Conservation (phyloP, 2,113 vertebrate species). For the Mesocricetus auratus region DNA sequence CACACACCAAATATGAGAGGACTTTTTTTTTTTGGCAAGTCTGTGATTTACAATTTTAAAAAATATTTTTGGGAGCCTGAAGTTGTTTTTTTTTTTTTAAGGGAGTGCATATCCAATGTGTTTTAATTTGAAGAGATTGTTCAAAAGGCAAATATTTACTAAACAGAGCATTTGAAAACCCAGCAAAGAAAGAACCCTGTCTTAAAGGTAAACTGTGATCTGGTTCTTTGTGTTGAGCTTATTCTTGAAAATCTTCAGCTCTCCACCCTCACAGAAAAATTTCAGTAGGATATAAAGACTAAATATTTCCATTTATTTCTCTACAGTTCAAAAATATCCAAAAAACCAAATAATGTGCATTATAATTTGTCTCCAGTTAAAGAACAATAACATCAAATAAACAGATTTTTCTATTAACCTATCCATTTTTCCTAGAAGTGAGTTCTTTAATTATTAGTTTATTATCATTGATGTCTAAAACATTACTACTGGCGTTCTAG, state of each 20-base stretch:
- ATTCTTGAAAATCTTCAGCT: slow-evolving; percentile 64
- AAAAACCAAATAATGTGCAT: neutral
- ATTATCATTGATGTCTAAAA: slow-evolving; percentile 36
- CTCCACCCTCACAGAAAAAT: slow-evolving; percentile 33
- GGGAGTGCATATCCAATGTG: slow-evolving; percentile 23
- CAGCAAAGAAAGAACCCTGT: slow-evolving; percentile 62
- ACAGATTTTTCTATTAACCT: slow-evolving; percentile 24
- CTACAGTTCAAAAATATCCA: slow-evolving; percentile 25
- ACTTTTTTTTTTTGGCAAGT: slow-evolving; percentile 1
- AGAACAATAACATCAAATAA: slow-evolving; percentile 54
- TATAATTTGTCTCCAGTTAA: slow-evolving; percentile 43
- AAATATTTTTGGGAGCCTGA: slow-evolving; percentile 26
- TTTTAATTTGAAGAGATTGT: slow-evolving; percentile 68
- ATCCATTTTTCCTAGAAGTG: slow-evolving; percentile 10
- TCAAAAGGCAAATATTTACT: slow-evolving; percentile 62
- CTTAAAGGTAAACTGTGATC: slow-evolving; percentile 65
- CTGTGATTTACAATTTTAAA: slow-evolving; percentile 63
- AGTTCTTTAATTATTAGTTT: slow-evolving; percentile 39
- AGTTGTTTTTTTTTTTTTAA: neutral
- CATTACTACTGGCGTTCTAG: neutral
- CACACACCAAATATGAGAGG: slow-evolving; percentile 30
- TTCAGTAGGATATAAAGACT: neutral
- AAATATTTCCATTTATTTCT: slow-evolving; percentile 46
- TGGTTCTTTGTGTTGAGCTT: slow-evolving; percentile 73
- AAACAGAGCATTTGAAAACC: slow-evolving; percentile 56